Conservation (phyloP, 2,797 vertebrate species). For the Psittacula echo region DNA sequence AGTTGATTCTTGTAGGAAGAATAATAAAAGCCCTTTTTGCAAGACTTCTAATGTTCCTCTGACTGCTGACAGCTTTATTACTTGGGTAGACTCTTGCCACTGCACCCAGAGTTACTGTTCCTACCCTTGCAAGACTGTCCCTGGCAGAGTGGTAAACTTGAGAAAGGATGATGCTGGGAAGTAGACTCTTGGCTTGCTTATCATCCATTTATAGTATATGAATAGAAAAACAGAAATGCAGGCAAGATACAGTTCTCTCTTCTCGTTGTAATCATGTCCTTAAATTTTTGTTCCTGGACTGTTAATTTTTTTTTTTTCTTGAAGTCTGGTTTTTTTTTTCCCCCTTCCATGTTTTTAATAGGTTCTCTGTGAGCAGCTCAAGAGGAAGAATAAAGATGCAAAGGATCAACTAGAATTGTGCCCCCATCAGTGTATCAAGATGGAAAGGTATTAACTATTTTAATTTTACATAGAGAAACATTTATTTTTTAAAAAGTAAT, state of each 20-base stretch:
- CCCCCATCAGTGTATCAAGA: constrained; percentile 34
- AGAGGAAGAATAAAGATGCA: background rate
- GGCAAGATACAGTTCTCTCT: background rate
- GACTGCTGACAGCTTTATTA: background rate
- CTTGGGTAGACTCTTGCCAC: background rate
- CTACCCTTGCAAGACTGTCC: background rate
- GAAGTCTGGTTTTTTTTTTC: background rate
- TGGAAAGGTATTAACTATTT: constrained; percentile 70
- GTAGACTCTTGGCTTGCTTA: background rate
- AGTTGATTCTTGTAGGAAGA: background rate
- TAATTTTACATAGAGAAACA: background rate
- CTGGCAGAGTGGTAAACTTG: background rate
- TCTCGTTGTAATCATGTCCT: background rate
- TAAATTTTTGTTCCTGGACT: background rate
- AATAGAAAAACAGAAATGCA: background rate
- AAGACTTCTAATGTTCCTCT: background rate
- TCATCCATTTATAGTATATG: background rate
- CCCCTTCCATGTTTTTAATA: background rate
- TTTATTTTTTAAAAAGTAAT: background rate
- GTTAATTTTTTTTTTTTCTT: background rate
- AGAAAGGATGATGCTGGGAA: background rate
- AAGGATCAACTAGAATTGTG: background rate
- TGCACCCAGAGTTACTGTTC: background rate
- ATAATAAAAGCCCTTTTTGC: background rate
- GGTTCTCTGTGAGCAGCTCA: constrained; percentile 29